Evolutionary conservation across 1,140 invertebrate species (phyloP).

Genomic region (Cydia amplana): DNA sequence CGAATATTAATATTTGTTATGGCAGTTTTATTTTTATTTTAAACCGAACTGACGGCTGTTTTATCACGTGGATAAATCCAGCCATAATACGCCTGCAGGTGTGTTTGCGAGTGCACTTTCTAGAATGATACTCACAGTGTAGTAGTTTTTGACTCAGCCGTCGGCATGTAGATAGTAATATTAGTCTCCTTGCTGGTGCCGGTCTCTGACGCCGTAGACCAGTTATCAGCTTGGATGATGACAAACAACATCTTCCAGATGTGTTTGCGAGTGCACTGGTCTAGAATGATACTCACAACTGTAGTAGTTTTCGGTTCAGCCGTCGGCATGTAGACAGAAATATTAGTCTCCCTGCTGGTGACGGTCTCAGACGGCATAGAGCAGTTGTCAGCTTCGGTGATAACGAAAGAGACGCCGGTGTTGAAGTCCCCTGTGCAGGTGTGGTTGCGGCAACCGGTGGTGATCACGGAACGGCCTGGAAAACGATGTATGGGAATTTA

Average conservation of each 20-base stretch:
- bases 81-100: no score
- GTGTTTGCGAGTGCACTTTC: neutral
- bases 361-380: constrained; percentile 29
- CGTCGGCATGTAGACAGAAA: constrained; percentile 40
- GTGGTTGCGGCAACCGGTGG: constrained; percentile 48
- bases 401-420: constrained; percentile 64
- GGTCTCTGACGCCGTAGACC: constrained; percentile 33
- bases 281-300: constrained; percentile 20
- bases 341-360: neutral
- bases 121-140: constrained; percentile 25
- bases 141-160: no score
- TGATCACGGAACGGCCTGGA: constrained; percentile 46
- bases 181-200: no score
- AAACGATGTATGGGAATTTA: neutral
- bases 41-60: no score
- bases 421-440: constrained; percentile 69
- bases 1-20: neutral
- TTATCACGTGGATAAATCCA: no score
- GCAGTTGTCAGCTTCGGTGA: constrained; percentile 46
- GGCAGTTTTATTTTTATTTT: neutral
- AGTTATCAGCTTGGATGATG: constrained; percentile 44
- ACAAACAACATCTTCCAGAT: no score
- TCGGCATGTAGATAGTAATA: no score
- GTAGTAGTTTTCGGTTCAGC: constrained; percentile 1
- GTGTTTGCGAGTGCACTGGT: neutral